Evolutionary conservation across 2,113 vertebrate genomes (phyloP).

Genomic region (Mastomys coucha): DNA sequence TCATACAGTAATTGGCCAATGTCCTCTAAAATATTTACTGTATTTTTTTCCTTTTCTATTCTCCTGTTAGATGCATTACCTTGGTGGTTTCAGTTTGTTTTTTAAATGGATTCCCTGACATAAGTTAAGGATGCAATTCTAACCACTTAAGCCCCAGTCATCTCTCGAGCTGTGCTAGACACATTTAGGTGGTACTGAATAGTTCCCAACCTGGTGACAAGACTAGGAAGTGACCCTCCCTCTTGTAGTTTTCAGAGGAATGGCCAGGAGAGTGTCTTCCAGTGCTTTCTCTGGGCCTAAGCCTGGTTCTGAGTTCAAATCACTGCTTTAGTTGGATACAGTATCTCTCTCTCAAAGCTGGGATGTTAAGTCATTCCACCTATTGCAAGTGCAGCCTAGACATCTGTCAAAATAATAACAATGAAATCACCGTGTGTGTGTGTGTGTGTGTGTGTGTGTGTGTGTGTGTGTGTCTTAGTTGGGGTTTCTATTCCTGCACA

Average conservation of each 20-base stretch:
- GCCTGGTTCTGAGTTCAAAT: background rate
- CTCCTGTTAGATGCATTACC: background rate
- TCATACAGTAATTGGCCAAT: background rate
- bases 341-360: background rate
- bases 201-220: background rate
- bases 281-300: background rate
- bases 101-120: constrained; percentile 35
- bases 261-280: background rate
- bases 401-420: background rate
- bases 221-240: background rate
- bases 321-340: background rate
- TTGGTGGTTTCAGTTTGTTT: background rate
- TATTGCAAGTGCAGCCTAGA: background rate
- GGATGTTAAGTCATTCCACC: background rate
- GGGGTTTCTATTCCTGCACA: too few species aligned
- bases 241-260: background rate
- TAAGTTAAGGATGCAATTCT: background rate
- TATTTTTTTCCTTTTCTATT: constrained; percentile 9
- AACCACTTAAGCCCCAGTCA: background rate
- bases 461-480: too few species aligned
- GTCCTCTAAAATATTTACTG: constrained; percentile 22
- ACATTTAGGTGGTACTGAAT: background rate
- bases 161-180: background rate
- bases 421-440: background rate
- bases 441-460: too few species aligned